These are phyloP conservation scores for Parnassius smintheus DNA, from an alignment of 2,888 invertebrate species.

Conservation along the genomic window DNA sequence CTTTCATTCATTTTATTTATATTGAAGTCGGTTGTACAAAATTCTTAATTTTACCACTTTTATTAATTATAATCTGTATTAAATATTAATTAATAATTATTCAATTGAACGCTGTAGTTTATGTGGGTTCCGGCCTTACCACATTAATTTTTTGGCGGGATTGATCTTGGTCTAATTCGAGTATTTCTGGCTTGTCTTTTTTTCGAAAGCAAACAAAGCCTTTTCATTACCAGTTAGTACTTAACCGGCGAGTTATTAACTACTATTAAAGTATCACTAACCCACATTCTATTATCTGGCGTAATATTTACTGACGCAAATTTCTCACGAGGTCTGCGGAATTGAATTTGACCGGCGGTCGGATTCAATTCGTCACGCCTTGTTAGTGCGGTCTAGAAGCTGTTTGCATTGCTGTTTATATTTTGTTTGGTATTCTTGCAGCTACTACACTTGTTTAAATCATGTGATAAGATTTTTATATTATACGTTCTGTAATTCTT, in stretches of 20 bases:
- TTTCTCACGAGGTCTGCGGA: conserved; percentile 57
- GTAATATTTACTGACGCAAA: conserved; percentile 48
- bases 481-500: too few relatives aligned
- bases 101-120: too few relatives aligned
- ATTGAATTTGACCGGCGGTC: conserved; percentile 49
- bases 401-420: conserved; percentile 13
- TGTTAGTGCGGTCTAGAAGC: conserved; percentile 39
- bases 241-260: conserved; percentile 24
- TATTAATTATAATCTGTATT: too few relatives aligned
- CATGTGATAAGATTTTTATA: too few relatives aligned
- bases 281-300: conserved; percentile 54
- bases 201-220: conserved; percentile 22
- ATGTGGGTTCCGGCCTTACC: too few relatives aligned
- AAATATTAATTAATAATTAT: too few relatives aligned
- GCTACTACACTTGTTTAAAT: too few relatives aligned
- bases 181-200: conserved; percentile 17
- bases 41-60: too few relatives aligned
- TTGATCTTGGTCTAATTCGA: conserved; percentile 6
- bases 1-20: too few relatives aligned
- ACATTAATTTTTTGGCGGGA: neutral
- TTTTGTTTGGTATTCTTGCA: conserved; percentile 1
- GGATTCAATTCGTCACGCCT: conserved; percentile 50
- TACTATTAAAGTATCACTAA: conserved; percentile 35
- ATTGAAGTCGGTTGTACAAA: too few relatives aligned
- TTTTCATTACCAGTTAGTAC: conserved; percentile 31